Conservation (phyloP, 2,888 invertebrate species). For the Lacanobia wlatinum region DNA sequence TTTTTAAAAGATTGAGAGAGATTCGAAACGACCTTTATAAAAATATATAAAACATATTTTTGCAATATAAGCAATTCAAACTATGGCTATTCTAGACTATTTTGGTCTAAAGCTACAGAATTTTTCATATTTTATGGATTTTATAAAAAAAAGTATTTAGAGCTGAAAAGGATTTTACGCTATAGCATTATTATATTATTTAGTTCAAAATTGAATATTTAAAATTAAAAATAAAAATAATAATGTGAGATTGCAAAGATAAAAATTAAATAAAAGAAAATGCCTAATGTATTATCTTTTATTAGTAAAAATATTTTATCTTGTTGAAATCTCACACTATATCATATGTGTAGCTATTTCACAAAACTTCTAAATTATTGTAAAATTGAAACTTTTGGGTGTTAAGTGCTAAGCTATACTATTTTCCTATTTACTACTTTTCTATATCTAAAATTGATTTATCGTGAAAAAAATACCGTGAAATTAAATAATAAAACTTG, state of each 20-base stretch:
- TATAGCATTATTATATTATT: slow-evolving; percentile 34
- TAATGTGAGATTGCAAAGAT: slow-evolving; percentile 57
- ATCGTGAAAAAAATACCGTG: slow-evolving; percentile 51
- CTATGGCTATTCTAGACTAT: slow-evolving; percentile 60
- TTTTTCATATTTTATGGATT: slow-evolving; percentile 16
- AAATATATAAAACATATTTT: slow-evolving; percentile 26
- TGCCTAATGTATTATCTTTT: slow-evolving; percentile 19
- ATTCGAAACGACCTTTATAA: slow-evolving; percentile 34
- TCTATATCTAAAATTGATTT: slow-evolving; percentile 63
- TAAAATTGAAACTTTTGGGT: slow-evolving; percentile 25
- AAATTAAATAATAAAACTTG: slow-evolving; percentile 31
- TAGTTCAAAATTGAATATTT: slow-evolving; percentile 13
- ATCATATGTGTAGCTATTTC: slow-evolving; percentile 26
- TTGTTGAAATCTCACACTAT: slow-evolving; percentile 52
- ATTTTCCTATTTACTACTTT: slow-evolving; percentile 59
- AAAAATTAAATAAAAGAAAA: slow-evolving; percentile 27
- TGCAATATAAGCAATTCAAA: slow-evolving; percentile 51
- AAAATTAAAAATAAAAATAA: slow-evolving; percentile 24
- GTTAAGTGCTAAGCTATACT: slow-evolving; percentile 60
- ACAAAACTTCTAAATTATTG: slow-evolving; percentile 30
- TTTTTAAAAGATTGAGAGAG: background rate
- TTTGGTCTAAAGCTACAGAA: slow-evolving; percentile 48
- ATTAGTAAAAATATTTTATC: background rate
- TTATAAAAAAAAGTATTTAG: slow-evolving; percentile 15
- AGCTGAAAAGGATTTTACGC: slow-evolving; percentile 25